These are phyloP conservation scores for Tragulus kanchil DNA, from an alignment of 2,113 vertebrate genomes.

Conservation along the genomic window DNA sequence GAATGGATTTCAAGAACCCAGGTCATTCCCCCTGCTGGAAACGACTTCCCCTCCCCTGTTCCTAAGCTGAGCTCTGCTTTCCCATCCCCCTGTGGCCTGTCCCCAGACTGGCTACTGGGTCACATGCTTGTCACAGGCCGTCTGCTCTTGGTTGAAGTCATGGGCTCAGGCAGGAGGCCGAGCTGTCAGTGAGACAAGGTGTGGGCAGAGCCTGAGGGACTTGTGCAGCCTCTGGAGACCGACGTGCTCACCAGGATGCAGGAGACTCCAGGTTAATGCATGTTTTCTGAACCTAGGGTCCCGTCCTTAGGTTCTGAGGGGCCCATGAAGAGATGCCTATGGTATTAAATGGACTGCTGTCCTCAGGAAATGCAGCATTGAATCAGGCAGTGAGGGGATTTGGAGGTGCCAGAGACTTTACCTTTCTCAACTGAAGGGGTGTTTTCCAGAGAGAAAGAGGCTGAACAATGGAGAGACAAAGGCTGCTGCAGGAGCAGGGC, in stretches of 20 bases:
- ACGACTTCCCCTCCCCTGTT: not conserved
- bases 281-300: not conserved
- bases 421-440: not conserved
- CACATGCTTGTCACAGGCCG: constrained; percentile 53
- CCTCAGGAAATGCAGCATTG: not conserved
- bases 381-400: not conserved
- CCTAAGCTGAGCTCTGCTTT: not conserved
- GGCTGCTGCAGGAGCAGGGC: not conserved
- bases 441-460: not conserved
- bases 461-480: not conserved
- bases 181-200: not conserved
- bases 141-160: constrained; percentile 29
- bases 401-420: not conserved
- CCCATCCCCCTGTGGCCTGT: not conserved
- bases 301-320: not conserved
- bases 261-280: no score
- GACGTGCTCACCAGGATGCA: not conserved
- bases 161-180: not conserved
- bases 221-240: not conserved
- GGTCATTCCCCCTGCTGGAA: not conserved
- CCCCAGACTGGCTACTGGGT: not conserved
- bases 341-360: not conserved
- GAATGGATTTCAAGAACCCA: not conserved
- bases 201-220: not conserved
- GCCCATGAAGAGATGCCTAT: not conserved